Percentiles rank a stretch among this genome's conserved stretches.
These are phyloP conservation scores for Lepus townsendii DNA, from an alignment of 2,797 vertebrate species.

Conservation along the genomic window DNA sequence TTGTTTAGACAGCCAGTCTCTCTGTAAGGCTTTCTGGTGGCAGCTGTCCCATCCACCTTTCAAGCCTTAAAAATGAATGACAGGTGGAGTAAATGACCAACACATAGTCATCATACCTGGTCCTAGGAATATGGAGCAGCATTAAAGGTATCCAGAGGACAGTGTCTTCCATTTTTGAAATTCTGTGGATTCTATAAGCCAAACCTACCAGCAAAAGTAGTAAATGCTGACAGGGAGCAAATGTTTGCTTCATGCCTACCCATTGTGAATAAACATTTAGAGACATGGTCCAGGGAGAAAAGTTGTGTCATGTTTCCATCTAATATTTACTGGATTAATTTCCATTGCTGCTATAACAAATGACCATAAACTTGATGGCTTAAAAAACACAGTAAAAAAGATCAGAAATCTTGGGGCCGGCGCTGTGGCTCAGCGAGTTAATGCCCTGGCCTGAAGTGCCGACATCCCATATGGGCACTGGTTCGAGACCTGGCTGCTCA, in stretches of 20 bases:
- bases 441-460: too few relatives aligned
- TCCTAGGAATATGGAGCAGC: neutral
- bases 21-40: neutral
- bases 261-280: neutral
- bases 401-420: neutral
- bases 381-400: neutral
- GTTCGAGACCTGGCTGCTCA: too few relatives aligned
- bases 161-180: neutral
- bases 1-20: neutral
- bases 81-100: neutral
- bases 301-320: neutral
- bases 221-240: neutral
- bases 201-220: neutral
- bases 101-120: neutral
- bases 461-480: too few relatives aligned
- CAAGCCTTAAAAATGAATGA: neutral
- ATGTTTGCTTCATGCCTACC: neutral
- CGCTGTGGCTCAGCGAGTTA: too few relatives aligned
- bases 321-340: slow-evolving; percentile 28
- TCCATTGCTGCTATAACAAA: neutral
- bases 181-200: neutral
- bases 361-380: neutral
- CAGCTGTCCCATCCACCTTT: neutral
- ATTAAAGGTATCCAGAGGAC: neutral
- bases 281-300: neutral